These are phyloP conservation scores for Karalla daura DNA, from an alignment of 2,797 vertebrate species.

Conservation along the genomic window DNA sequence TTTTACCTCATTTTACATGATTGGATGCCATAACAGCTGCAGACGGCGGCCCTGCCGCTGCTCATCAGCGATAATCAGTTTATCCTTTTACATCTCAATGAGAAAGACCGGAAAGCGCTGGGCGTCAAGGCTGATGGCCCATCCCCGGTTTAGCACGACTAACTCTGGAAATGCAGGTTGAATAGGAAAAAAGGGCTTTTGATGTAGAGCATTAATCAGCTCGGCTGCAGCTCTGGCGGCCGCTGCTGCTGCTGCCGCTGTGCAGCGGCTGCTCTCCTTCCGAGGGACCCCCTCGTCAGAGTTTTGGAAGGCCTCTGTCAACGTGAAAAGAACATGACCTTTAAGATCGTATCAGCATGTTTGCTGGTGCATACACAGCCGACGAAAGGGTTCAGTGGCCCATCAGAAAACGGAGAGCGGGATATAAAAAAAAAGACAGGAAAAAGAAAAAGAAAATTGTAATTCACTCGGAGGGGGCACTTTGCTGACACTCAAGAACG, in stretches of 20 bases:
- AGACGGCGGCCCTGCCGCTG: conserved; percentile 41
- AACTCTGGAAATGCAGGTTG: conserved; percentile 62
- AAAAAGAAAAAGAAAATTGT: conserved; percentile 76
- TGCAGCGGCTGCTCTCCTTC: conserved; percentile 84
- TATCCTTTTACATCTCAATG: conserved; percentile 64
- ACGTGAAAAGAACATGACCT: conserved; percentile 99
- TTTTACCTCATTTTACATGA: conserved; percentile 92
- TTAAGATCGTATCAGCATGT: conserved; percentile 99
- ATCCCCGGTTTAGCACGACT: conserved; percentile 69
- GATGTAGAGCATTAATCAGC: conserved; percentile 90
- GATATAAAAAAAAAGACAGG: conserved; percentile 41
- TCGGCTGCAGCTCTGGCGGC: conserved; percentile 55
- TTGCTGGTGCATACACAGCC: conserved; percentile 98
- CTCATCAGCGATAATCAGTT: conserved; percentile 71
- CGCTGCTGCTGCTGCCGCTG: conserved; percentile 59
- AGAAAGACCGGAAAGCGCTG: conserved; percentile 32
- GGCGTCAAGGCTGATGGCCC: conserved; percentile 45
- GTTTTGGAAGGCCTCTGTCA: conserved; percentile 99
- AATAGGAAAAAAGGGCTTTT: conserved; percentile 68
- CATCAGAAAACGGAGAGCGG: conserved; percentile 82
- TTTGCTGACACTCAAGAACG: conserved; percentile 81
- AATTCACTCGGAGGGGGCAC: conserved; percentile 83
- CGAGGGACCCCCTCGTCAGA: conserved; percentile 94
- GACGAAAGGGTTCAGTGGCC: conserved; percentile 89
- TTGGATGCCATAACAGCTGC: conserved; percentile 75